Base-by-base conservation (phyloP, 1,140 invertebrate species). In the Amphibalanus amphitrite region DNA sequence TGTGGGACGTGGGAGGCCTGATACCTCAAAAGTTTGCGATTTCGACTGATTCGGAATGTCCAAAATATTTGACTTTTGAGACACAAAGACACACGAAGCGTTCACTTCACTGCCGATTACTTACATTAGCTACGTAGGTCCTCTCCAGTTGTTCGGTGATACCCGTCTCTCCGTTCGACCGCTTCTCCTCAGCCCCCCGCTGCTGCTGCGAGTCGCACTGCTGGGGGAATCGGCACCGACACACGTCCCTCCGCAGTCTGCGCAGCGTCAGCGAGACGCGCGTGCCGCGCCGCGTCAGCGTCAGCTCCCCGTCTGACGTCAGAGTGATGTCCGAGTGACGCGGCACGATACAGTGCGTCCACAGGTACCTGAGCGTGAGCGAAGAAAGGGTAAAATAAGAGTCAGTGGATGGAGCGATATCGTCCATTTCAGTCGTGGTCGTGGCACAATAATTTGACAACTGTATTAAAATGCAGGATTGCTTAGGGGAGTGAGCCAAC, bases 251-350 rank as follows among this genome's bases (percentile, higher is more conserved):
- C 68, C 84, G 81, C 28, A 92, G 83, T 82, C 88, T 89, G 47
- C 95, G 82, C 80, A 97, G 97, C 20, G 95, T 98, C 47, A 96
- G 87, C 0, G 95, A 98, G 67, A 88, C 86, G 73, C 95, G 82
- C 0, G 80, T 83, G 23, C 78, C 80, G 67, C 94, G 83, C 59
- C 83, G 78, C 69, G 83, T 79, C 1, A 84, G 81, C 3, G 84
- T 88, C 26, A 85, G 75, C 25, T 78, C 80, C 26, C 82, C 80
- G 28, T 79, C 76, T 26, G 76, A 64, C 0, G 80, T 79, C 73
- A 82, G 78, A 71, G 91, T 80, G n/a, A 92, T 81, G 80, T 98
- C 95, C 73, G 85, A 89, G 70, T 88, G 89, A 76, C 92, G 84
- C 0, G 92, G 89, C 67, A 86, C 87, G 73, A 98, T 98, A 3